phyloP scores from a whole-genome alignment of 1,140 invertebrate species.

The Berghia stephanieae region DNA sequence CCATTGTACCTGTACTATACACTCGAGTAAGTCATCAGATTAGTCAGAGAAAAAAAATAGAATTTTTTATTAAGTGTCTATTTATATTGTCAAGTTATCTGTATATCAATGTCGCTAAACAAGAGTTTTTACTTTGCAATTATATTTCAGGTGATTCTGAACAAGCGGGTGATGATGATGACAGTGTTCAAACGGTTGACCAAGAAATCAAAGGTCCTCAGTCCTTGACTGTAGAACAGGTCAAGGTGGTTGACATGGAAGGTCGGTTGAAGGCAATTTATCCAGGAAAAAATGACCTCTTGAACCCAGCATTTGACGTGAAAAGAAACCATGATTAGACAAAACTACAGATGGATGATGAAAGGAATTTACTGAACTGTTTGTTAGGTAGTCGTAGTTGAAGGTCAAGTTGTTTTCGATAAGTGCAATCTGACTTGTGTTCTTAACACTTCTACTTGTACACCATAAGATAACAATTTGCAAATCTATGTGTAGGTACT shows the following conservation, averaged over 20 bases:
- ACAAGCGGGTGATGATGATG: not conserved
- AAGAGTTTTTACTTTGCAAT: not conserved
- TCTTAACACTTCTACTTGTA: no score
- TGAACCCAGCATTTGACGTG: conserved; percentile 49
- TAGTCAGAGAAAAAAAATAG: not conserved
- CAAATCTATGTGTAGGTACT: no score
- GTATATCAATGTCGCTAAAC: not conserved
- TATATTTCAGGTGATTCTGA: not conserved
- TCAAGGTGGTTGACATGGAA: conserved; percentile 76
- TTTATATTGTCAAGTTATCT: not conserved
- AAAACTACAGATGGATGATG: no score
- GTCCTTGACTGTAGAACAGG: conserved; percentile 73
- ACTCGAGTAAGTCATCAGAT: no score
- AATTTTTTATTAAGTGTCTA: not conserved
- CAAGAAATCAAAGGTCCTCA: conserved; percentile 32
- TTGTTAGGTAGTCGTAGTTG: no score
- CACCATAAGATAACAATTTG: no score
- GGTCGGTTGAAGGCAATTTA: conserved; percentile 78
- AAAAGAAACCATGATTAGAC: conserved; percentile 49
- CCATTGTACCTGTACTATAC: no score
- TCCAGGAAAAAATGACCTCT: conserved; percentile 79
- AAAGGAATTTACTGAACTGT: no score
- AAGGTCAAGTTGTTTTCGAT: no score
- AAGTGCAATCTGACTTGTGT: no score
- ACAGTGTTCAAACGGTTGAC: not conserved